Evolutionary conservation across 2,797 vertebrate genomes (phyloP).

Genomic region (Jordanella pulchra): DNA sequence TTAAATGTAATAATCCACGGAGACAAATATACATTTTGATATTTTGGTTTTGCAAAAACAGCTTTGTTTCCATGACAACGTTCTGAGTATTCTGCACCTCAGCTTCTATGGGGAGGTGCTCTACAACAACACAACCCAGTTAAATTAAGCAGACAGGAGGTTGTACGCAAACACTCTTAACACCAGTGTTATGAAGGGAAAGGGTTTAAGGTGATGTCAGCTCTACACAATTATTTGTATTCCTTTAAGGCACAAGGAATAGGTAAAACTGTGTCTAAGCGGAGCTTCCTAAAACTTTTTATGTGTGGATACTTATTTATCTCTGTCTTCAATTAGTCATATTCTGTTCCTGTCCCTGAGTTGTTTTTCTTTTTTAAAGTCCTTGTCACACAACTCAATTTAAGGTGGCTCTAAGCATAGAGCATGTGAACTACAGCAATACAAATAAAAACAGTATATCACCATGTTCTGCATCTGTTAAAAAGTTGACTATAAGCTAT

Average conservation of each 20-base stretch:
- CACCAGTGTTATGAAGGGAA: not conserved
- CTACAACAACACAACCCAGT: conserved; percentile 13
- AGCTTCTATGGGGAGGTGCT: conserved; percentile 28
- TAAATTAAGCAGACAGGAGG: conserved; percentile 15
- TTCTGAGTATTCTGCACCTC: conserved; percentile 6
- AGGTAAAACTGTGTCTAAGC: conserved; percentile 20
- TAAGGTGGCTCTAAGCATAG: not conserved
- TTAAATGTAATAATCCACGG: conserved; percentile 20
- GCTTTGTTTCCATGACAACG: conserved; percentile 60
- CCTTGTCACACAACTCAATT: not conserved
- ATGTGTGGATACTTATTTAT: conserved; percentile 9
- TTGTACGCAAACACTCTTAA: not conserved
- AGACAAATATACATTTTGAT: conserved; percentile 20
- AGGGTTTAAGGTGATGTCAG: not conserved
- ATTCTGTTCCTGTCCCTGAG: not conserved
- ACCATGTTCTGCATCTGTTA: conserved; percentile 9
- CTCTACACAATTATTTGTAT: not conserved
- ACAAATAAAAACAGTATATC: not conserved
- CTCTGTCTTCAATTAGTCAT: not conserved
- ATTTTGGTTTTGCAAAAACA: not conserved
- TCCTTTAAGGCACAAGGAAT: no score
- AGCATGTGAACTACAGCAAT: not conserved
- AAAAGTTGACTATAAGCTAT: no score
- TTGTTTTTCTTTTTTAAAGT: not conserved
- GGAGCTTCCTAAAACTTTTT: conserved; percentile 19